These are phyloP conservation scores for Nothobranchius kuhntae DNA, from an alignment of 2,113 vertebrate species.

Conservation along the genomic window DNA sequence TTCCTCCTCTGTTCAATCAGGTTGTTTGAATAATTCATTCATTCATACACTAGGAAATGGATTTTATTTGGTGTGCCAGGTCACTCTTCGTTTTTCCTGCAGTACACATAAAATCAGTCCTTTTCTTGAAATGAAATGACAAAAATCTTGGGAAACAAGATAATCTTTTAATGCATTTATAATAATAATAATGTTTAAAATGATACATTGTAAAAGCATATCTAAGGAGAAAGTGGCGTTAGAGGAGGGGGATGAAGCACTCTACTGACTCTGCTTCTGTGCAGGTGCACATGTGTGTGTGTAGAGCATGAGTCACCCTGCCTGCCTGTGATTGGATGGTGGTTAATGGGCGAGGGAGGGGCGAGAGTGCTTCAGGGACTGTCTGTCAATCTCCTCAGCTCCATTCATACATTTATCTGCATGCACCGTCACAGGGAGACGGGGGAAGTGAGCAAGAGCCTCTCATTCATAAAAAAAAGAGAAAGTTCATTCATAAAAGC, in stretches of 20 bases:
- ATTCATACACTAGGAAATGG: neutral
- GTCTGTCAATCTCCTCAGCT: constrained; percentile 86
- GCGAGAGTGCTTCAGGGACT: constrained; percentile 71
- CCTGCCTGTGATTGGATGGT: constrained; percentile 81
- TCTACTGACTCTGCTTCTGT: constrained; percentile 70
- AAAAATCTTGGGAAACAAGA: neutral
- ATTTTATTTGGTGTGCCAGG: constrained; percentile 3
- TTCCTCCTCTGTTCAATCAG: constrained; percentile 37
- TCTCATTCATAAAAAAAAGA: constrained; percentile 82
- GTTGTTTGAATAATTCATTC: constrained; percentile 42
- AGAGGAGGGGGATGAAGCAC: constrained; percentile 40
- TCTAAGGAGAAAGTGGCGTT: constrained; percentile 35
- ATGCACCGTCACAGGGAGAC: constrained; percentile 70
- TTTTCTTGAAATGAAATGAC: constrained; percentile 3
- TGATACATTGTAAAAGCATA: constrained; percentile 12
- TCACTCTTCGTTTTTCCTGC: neutral
- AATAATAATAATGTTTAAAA: neutral
- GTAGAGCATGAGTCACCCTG: constrained; percentile 86
- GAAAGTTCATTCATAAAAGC: constrained; percentile 92
- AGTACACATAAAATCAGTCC: neutral
- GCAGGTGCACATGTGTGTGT: constrained; percentile 62
- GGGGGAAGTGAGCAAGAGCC: constrained; percentile 42
- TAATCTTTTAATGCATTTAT: constrained; percentile 19
- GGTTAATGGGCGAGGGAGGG: constrained; percentile 60
- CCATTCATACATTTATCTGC: constrained; percentile 88